Base-by-base conservation (phyloP, 2,888 invertebrate species). In the Coenonympha arcania region DNA sequence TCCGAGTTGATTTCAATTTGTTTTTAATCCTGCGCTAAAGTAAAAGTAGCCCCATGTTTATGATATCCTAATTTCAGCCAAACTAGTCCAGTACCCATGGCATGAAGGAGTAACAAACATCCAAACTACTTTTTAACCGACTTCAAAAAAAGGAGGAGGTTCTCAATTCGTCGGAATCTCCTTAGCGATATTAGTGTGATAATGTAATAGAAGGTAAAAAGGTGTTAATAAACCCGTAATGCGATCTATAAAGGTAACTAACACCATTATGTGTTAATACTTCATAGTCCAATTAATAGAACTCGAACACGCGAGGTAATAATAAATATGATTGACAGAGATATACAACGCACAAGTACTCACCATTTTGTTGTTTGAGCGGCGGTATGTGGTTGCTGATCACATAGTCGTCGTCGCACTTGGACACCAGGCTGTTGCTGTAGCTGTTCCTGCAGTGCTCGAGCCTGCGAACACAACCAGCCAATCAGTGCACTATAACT, bases 381-480 rank as follows among this genome's bases (percentile, higher is more conserved):
- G 78, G 77, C 43, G 83, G 77, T 70, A 85, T 78, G 68, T 85
- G 84, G 66, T 86, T 85, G 62, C 76, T 81, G 64, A 85, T 85
- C 62, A 85, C 85, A 83, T 85, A 86, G 73, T 85, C 83, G 71
- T 81, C 77, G 65, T 82, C 83, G 64, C 80, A 73, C 83, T 87
- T 85, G 48, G 76, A 69, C 60, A 88, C 89, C 61, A 89, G 76
- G 79, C 91, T 91, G 87, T 93, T 94, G 83, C 93, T 94, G 91
- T 95, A 94, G 88, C 94, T 94, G 82, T 91, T 90, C 79, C 89
- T 89, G 80, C 95, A 90, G 73, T 87, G 87, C 59, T 89, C 88
- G 73, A 90, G 82, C 88, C 88, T 88, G 74, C 18, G 73, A 73
- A 56, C 51, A 52, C 47, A 53, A 44, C n/a, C 4, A 46, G 36